These are phyloP conservation scores for Pantherophis guttatus DNA, from an alignment of 2,113 vertebrate genomes.

Conservation along the genomic window DNA sequence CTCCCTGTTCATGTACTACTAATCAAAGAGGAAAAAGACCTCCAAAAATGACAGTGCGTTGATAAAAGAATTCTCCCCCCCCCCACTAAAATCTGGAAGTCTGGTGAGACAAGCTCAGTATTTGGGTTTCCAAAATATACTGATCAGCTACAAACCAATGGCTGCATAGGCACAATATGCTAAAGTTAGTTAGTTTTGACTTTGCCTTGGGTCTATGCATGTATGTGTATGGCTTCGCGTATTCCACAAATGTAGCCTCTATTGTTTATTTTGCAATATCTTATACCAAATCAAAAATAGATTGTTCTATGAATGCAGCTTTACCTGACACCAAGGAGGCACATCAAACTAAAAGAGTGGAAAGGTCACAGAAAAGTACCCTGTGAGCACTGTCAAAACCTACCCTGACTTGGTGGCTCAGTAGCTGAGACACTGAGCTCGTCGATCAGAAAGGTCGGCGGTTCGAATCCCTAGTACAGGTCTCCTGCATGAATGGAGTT, in stretches of 20 bases:
- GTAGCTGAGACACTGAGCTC: too few relatives aligned
- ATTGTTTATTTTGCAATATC: neutral
- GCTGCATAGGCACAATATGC: neutral
- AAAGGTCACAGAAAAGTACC: neutral
- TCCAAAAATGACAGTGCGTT: neutral
- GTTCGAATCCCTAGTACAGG: too few relatives aligned
- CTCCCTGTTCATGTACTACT: neutral
- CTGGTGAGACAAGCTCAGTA: neutral
- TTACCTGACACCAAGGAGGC: neutral
- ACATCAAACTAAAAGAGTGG: neutral
- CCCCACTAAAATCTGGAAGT: neutral
- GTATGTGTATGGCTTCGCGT: neutral
- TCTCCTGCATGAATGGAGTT: too few relatives aligned
- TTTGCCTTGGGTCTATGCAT: neutral
- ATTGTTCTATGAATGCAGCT: neutral
- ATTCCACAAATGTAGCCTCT: neutral
- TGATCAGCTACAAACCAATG: neutral
- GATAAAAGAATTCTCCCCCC: neutral
- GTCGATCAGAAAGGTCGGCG: too few relatives aligned
- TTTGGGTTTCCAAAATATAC: neutral
- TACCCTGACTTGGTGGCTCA: too few relatives aligned
- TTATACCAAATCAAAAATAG: neutral
- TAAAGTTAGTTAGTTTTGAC: neutral
- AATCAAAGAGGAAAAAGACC: neutral
- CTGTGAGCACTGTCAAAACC: neutral